Conservation (phyloP, 2,113 vertebrate species). For the Myocastor coypus region DNA sequence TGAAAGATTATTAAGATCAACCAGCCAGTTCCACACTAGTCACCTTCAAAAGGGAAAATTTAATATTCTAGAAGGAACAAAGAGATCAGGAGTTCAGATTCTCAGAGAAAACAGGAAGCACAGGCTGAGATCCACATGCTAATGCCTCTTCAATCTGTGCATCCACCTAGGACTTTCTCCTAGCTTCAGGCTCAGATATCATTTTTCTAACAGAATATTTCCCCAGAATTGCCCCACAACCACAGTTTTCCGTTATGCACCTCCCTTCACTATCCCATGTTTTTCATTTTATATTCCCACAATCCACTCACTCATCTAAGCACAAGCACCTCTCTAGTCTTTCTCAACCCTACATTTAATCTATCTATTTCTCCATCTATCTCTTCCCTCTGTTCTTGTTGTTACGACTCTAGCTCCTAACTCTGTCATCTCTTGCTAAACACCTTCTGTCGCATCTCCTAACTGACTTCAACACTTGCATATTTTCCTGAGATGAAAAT, state of each 20-base stretch:
- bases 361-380: not conserved
- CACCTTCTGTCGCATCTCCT: not conserved
- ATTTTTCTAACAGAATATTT: not conserved
- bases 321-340: not conserved
- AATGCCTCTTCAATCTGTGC: not conserved
- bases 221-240: not conserved
- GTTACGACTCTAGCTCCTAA: conserved; percentile 17
- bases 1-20: conserved; percentile 25
- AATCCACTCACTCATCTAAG: not conserved
- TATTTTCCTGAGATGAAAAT: conserved; percentile 23
- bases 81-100: not conserved
- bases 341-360: not conserved
- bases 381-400: conserved; percentile 2
- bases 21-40: not conserved
- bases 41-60: not conserved
- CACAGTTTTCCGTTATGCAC: not conserved
- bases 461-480: not conserved
- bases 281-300: not conserved
- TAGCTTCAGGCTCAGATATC: not conserved
- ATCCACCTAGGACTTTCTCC: not conserved
- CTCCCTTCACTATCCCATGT: not conserved
- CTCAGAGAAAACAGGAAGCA: not conserved
- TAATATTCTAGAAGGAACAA: not conserved
- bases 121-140: not conserved
- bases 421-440: not conserved